Percentiles rank a stretch among this genome's conserved stretches.
Conservation (phyloP, 1,140 invertebrate species). For the Maniola jurtina region DNA sequence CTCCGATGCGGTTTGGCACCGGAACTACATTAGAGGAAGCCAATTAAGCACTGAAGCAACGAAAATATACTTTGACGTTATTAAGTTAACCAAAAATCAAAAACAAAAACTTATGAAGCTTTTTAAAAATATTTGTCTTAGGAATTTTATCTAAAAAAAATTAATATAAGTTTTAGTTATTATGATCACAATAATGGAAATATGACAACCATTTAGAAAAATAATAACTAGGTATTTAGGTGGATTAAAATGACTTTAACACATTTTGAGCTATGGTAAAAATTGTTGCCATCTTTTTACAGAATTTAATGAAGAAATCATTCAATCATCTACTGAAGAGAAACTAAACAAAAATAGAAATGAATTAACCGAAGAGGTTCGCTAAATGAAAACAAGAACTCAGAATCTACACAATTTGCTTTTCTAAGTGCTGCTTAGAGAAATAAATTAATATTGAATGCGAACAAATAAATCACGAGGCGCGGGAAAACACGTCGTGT, state of each 20-base stretch:
- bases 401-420: conserved; percentile 7
- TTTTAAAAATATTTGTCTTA: too few species aligned
- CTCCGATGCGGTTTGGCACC: conserved; percentile 7
- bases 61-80: conserved; percentile 6
- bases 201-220: too few species aligned
- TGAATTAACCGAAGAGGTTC: not conserved
- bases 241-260: too few species aligned
- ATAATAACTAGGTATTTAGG: too few species aligned
- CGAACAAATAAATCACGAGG: conserved; percentile 9
- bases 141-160: too few species aligned
- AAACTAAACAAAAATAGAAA: not conserved
- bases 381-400: conserved; percentile 1
- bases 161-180: too few species aligned
- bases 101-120: not conserved
- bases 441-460: conserved; percentile 18
- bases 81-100: not conserved
- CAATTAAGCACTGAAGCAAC: conserved; percentile 5
- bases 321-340: too few species aligned
- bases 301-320: too few species aligned
- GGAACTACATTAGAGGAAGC: conserved; percentile 1
- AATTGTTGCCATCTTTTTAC: too few species aligned
- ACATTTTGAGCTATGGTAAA: too few species aligned
- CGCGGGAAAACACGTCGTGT: conserved; percentile 35
- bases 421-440: conserved; percentile 8
- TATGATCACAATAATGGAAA: too few species aligned